phyloP scores from a whole-genome alignment of 2,113 vertebrate species.

The Pygoscelis antarcticus region DNA sequence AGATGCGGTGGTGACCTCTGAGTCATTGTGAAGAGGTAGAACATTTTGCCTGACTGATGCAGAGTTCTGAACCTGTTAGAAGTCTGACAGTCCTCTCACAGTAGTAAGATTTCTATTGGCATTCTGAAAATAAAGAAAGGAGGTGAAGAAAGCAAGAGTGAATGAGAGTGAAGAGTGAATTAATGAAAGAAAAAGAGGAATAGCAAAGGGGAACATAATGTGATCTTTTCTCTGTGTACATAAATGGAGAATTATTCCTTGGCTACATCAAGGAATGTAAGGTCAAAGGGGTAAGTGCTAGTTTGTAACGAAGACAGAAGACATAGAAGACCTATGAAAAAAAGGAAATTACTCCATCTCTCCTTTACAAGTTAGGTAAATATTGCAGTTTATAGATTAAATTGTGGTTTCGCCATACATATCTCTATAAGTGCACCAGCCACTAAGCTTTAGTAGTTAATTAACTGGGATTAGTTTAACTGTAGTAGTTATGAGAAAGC shows the following conservation, averaged over 20 bases:
- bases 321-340: not conserved
- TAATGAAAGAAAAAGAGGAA: not conserved
- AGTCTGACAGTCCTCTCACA: not conserved
- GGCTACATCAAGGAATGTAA: not conserved
- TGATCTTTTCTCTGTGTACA: not conserved
- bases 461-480: not conserved
- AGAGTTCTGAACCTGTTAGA: not conserved
- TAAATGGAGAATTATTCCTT: not conserved
- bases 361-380: not conserved
- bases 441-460: not conserved
- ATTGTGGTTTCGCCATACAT: not conserved
- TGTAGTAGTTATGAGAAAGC: not conserved
- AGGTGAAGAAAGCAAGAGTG: not conserved
- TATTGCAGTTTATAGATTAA: not conserved
- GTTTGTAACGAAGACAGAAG: not conserved
- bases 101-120: not conserved
- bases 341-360: accelerated
- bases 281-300: not conserved
- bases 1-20: not conserved
- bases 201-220: not conserved
- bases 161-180: not conserved
- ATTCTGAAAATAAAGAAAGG: not conserved
- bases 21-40: not conserved
- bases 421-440: not conserved
- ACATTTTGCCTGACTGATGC: not conserved